Evolutionary conservation across 2,888 invertebrate genomes (phyloP).

Genomic region (Lasius platythorax): DNA sequence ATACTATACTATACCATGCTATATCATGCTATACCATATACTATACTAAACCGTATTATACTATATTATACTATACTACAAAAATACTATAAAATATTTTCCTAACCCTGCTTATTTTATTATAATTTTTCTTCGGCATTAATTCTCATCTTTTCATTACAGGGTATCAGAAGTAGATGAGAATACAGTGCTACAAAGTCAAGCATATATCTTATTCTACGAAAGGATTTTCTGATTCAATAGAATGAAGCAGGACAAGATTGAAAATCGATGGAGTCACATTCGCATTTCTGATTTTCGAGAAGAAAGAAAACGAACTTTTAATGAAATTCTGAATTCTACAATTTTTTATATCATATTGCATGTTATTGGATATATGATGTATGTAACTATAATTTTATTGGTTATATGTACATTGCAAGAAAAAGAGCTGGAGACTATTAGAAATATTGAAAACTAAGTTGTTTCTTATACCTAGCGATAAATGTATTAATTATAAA

Average conservation of each 20-base stretch:
- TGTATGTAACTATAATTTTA: slow-evolving; percentile 6
- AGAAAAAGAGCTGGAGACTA: slow-evolving; percentile 22
- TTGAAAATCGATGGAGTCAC: not conserved
- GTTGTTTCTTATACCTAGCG: not conserved
- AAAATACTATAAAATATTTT: too few species aligned
- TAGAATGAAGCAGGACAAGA: not conserved
- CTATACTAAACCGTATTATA: too few species aligned
- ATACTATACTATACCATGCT: too few species aligned
- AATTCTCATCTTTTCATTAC: slow-evolving; percentile 30
- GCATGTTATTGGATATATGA: slow-evolving; percentile 7
- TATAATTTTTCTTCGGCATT: not conserved
- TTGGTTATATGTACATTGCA: slow-evolving; percentile 12
- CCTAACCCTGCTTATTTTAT: not conserved
- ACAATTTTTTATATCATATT: slow-evolving; percentile 27
- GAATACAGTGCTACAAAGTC: slow-evolving; percentile 92
- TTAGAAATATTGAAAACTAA: slow-evolving; percentile 8
- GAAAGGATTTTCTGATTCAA: slow-evolving; percentile 93
- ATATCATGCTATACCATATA: too few species aligned
- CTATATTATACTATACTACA: too few species aligned
- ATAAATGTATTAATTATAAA: not conserved
- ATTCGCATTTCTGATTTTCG: slow-evolving; percentile 24
- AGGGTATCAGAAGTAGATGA: slow-evolving; percentile 93
- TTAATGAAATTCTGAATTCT: slow-evolving; percentile 28
- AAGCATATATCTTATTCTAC: slow-evolving; percentile 98
- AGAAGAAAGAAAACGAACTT: slow-evolving; percentile 9